phyloP scores from a whole-genome alignment of 1,140 invertebrate species.

The Propsilocerus akamusi region DNA sequence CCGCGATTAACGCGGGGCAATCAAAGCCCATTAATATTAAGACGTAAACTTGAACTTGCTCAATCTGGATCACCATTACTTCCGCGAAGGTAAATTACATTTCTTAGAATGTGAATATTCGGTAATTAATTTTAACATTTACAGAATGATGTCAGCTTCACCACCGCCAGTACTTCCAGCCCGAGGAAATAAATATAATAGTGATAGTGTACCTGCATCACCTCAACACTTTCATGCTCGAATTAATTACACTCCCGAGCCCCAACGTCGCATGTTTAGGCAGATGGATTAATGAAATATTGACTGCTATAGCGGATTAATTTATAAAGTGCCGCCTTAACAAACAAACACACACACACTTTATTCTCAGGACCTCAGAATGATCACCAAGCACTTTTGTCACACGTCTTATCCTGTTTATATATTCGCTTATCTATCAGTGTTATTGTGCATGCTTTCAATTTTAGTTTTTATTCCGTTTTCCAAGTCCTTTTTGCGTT shows the following conservation, averaged over 20 bases:
- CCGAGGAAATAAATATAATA: constrained; percentile 29
- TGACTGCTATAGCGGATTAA: too few species aligned
- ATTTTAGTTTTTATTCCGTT: too few species aligned
- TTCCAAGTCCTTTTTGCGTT: too few species aligned
- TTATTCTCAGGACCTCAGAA: too few species aligned
- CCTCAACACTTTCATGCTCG: constrained; percentile 42
- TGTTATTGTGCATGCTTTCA: too few species aligned
- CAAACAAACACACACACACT: too few species aligned
- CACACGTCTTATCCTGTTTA: too few species aligned
- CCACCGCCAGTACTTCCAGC: constrained; percentile 37
- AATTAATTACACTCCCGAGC: constrained; percentile 52
- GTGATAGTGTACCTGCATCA: constrained; percentile 48
- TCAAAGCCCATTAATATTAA: constrained; percentile 1
- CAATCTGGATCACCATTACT: constrained; percentile 9
- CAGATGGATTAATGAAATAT: too few species aligned
- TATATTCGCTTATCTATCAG: too few species aligned
- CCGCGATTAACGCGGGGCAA: constrained; percentile 22
- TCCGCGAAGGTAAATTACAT: background rate
- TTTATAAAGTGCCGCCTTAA: too few species aligned
- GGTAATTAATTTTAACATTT: constrained; percentile 3
- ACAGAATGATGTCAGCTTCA: constrained; percentile 43
- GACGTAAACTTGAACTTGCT: background rate
- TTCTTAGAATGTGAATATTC: background rate
- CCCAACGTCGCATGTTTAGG: constrained; percentile 40
- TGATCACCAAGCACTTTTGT: too few species aligned